These are phyloP conservation scores for Ciconia nigra DNA, from an alignment of 2,797 vertebrate species.

Conservation along the genomic window DNA sequence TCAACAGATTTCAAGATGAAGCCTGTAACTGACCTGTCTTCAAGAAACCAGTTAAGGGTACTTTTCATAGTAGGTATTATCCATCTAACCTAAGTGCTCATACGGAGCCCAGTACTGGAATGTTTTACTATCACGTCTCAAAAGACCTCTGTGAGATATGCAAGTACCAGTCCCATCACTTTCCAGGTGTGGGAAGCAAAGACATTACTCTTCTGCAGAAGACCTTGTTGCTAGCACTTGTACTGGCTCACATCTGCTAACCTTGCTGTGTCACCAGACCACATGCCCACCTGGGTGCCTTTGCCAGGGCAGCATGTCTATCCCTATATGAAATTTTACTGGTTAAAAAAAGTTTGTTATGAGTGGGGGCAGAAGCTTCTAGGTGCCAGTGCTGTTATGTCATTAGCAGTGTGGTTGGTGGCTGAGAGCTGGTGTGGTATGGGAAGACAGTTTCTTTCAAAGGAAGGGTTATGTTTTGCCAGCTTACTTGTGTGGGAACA, in stretches of 20 bases:
- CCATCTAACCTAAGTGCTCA: neutral
- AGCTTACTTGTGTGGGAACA: neutral
- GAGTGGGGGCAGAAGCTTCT: neutral
- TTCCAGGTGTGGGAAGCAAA: neutral
- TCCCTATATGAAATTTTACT: neutral
- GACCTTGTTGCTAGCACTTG: neutral
- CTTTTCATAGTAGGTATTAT: neutral
- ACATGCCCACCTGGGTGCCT: neutral
- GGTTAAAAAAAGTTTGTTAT: neutral
- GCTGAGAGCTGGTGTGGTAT: neutral
- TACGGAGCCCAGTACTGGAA: fast-evolving
- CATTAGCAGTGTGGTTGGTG: neutral
- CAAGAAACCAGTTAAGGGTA: neutral
- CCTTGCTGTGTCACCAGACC: neutral
- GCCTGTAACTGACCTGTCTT: neutral
- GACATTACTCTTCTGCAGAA: neutral
- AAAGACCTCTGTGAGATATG: neutral
- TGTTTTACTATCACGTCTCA: neutral
- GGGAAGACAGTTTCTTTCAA: neutral
- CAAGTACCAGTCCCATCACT: neutral
- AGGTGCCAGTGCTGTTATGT: neutral
- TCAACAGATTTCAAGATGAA: neutral
- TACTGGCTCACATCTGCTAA: neutral
- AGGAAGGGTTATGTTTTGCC: neutral
- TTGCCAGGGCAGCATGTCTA: neutral